Evolutionary conservation across 1,140 invertebrate species (phyloP), one percentile per base, ranked within the genome.

Genomic region (Musca vetustissima): DNA sequence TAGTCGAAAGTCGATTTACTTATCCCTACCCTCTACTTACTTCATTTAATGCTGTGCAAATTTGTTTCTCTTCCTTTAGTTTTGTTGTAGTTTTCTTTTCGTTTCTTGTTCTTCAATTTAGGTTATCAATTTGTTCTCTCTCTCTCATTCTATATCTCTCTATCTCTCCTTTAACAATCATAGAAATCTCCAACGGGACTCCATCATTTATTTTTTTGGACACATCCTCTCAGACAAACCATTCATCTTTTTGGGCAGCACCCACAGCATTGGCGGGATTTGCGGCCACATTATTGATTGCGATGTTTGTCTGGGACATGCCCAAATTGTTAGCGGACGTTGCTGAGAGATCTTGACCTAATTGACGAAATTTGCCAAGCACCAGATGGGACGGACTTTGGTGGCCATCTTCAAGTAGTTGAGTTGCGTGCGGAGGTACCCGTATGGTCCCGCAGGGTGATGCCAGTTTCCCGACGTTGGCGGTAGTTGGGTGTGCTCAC

Each of bases 371-470:
- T 81, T 82, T 82, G 76, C 78, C 76, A 80, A 79, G 78, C 79
- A 81, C 81, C 77, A 82, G 80, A 82, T 82, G 80, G 79, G 80
- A 82, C 80, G 80, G 80, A 82, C 80, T 82, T 82, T 81, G 78
- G 77, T 82, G 80, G 79, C 77, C 80, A 82, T 82, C 79, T 82
- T 81, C 80, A 79, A 77, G 75, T 77, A 81, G 65, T 75, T 82
- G 79, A 74, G 79, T 81, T 76, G 79, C 76, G 78, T 82, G 84
- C 86, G 84, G 84, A 84, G 85, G 85, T 86, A 86, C 90, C 89
- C 90, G 88, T 87, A 86, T 87, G 86, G 91, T 91, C 91, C 92
- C 92, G 89, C 92, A 94, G 92, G 92, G 92, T 89, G 91, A 89
- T 88, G 89, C 92, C 90, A 93, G 92, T 95, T 94, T 94, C 92